Conservation (phyloP, 1,140 invertebrate species). For the Mya arenaria region DNA sequence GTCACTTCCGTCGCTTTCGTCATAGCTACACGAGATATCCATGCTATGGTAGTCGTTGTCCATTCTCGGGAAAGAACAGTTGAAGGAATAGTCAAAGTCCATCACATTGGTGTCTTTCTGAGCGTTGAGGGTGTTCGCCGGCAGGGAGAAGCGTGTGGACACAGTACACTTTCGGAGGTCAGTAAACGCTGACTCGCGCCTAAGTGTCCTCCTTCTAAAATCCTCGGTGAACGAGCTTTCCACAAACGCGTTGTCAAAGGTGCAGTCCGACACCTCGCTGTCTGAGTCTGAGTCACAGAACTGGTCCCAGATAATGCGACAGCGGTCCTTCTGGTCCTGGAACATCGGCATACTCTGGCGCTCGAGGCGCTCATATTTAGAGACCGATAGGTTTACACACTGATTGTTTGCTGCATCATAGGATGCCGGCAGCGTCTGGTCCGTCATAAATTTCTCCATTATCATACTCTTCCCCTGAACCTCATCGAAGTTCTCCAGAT, state of each 20-base stretch:
- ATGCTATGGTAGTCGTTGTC: conserved; percentile 23
- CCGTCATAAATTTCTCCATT: conserved; percentile 50
- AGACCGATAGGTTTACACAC: background rate
- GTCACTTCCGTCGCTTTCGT: background rate
- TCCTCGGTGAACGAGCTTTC: background rate
- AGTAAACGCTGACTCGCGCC: conserved; percentile 34
- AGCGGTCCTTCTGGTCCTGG: conserved; percentile 7
- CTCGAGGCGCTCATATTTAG: background rate
- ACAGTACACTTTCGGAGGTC: conserved; percentile 4
- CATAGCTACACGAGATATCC: background rate
- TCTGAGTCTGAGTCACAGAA: background rate
- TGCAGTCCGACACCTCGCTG: background rate
- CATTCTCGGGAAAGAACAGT: conserved; percentile 43
- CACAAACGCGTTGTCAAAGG: background rate
- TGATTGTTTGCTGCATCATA: conserved; percentile 25
- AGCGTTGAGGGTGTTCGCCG: background rate
- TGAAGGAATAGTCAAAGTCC: conserved; percentile 29
- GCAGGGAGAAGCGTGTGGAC: conserved; percentile 16
- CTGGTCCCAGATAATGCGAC: background rate
- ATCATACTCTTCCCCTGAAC: conserved; percentile 29
- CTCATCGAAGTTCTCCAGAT: conserved; percentile 2
- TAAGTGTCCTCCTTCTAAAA: background rate
- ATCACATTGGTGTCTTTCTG: background rate
- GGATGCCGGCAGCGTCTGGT: conserved; percentile 4
- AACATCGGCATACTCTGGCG: conserved; percentile 5